Evolutionary conservation across 2,797 vertebrate genomes (phyloP), one percentile per base, ranked within the genome.

Genomic region (Crax fasciolata): DNA sequence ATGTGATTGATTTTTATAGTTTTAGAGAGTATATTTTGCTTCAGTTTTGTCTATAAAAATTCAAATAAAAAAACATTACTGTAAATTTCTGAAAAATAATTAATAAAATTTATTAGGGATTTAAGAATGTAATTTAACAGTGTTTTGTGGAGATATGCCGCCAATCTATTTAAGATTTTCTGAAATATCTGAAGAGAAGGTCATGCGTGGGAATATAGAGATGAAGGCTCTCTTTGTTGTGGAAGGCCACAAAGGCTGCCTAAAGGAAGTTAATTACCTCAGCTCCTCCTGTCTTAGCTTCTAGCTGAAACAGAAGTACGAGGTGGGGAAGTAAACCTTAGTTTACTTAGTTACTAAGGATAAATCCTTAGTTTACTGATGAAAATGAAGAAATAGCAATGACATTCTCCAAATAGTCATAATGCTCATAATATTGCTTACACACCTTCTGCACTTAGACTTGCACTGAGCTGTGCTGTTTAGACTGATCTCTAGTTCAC

Each of bases 391-490:
- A 77, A n/a, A 51, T 59, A 71, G 18, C 41, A 10, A n/a, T 27
- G 9, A 70, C 3, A 0, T 38, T 62, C 8, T 32, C n/a, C 23
- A 28, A 23, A 3, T 30, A 28, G 13, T 6, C 30, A 27, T 11
- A 41, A 24, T 6, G 3, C 16, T 30, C 12, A 2, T 24, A 38
- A 3, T 4, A 11, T 7, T 35, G 16, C 59, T 35, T 11, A 8
- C 10, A 14, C 1, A 11, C 4, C 14, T 52, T 10, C 55, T 62
- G 65, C 43, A 57, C 6, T 35, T 58, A 73, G 43, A 20, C 48
- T 0, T 0, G 2, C 28, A 4, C 23, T 20, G 30, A 10, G 28
- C n/a, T 87, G 44, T 24, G 25, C n/a, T 61, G 16, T 39, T 74
- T 15, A 18, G 25, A 43, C 57, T 8, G 23, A n/a, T n/a, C 20